Evolutionary conservation across 2,888 invertebrate genomes (phyloP).

Genomic region (Sinohyriopsis cumingii): DNA sequence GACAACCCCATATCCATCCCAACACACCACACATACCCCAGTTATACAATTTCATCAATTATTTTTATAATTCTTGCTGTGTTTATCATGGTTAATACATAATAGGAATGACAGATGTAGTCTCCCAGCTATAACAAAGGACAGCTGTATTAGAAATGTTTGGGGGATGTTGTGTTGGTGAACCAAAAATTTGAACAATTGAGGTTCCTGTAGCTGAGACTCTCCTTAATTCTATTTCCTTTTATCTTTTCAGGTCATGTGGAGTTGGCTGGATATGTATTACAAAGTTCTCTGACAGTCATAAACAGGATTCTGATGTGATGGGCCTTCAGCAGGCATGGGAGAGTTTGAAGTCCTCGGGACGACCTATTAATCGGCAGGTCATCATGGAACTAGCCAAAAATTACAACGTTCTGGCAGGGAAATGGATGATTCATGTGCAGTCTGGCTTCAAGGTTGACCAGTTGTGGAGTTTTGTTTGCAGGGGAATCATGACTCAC

Average conservation of each 20-base stretch:
- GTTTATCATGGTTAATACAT: too few species aligned
- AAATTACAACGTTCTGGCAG: slow-evolving; percentile 23
- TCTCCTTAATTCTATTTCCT: background rate
- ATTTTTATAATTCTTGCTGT: too few species aligned
- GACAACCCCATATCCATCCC: too few species aligned
- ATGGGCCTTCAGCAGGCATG: slow-evolving; percentile 26
- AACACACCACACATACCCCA: too few species aligned
- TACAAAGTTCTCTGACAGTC: background rate
- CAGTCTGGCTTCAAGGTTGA: slow-evolving; percentile 40
- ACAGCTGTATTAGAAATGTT: too few species aligned
- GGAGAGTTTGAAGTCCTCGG: slow-evolving; percentile 24
- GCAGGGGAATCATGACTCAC: slow-evolving; percentile 23
- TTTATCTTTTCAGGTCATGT: slow-evolving; percentile 10
- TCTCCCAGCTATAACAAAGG: too few species aligned
- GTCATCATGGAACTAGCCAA: slow-evolving; percentile 36
- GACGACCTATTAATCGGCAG: slow-evolving; percentile 21
- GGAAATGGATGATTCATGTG: slow-evolving; percentile 45
- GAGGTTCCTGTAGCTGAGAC: too few species aligned
- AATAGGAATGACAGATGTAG: too few species aligned
- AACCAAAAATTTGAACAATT: too few species aligned
- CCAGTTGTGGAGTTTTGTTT: slow-evolving; percentile 39
- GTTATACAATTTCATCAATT: too few species aligned
- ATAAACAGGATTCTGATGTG: slow-evolving; percentile 8
- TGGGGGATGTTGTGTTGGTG: too few species aligned
- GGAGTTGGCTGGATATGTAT: slow-evolving; percentile 23